phyloP scores from a whole-genome alignment of 2,113 vertebrate species.

The Oryzias woworae region DNA sequence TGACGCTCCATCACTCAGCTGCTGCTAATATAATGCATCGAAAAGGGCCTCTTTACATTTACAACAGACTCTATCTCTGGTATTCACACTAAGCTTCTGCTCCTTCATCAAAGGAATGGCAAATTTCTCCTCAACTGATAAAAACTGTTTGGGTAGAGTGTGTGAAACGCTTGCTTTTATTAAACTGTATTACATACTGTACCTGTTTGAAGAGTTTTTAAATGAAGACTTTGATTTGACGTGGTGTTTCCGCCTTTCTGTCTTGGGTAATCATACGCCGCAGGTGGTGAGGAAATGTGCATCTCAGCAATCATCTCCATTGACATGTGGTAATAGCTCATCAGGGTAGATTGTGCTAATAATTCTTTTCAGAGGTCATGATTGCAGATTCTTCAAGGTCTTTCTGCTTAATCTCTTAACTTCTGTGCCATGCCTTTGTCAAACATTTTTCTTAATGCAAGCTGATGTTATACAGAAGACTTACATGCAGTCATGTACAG shows the following conservation, averaged over 20 bases:
- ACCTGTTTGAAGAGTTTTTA: conserved; percentile 55
- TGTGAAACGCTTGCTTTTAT: conserved; percentile 5
- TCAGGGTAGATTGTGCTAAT: conserved; percentile 80
- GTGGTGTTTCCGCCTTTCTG: conserved; percentile 60
- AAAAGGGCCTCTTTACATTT: conserved; percentile 64
- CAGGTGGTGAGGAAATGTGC: conserved; percentile 78
- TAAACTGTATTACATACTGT: conserved; percentile 19
- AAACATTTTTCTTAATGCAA: conserved; percentile 33
- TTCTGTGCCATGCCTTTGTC: conserved; percentile 33
- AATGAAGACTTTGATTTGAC: conserved; percentile 47
- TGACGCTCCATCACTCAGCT: conserved; percentile 50
- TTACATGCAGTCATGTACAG: conserved; percentile 22
- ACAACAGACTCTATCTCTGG: conserved; percentile 45
- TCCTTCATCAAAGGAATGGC: conserved; percentile 18
- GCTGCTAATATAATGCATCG: conserved; percentile 42
- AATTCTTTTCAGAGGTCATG: conserved; percentile 72
- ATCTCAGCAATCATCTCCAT: conserved; percentile 78
- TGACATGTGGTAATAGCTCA: conserved; percentile 80
- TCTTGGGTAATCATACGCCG: conserved; percentile 68
- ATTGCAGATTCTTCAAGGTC: conserved; percentile 65
- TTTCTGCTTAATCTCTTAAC: conserved; percentile 51
- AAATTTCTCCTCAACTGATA: conserved; percentile 19
- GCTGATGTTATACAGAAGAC: conserved; percentile 26
- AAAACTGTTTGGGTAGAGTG: conserved; percentile 19
- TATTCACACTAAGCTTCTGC: conserved; percentile 31